Percentiles rank a stretch among this genome's conserved stretches.
Evolutionary conservation across 2,113 vertebrate species (phyloP).

Genomic region (Rhinoptilus africanus): DNA sequence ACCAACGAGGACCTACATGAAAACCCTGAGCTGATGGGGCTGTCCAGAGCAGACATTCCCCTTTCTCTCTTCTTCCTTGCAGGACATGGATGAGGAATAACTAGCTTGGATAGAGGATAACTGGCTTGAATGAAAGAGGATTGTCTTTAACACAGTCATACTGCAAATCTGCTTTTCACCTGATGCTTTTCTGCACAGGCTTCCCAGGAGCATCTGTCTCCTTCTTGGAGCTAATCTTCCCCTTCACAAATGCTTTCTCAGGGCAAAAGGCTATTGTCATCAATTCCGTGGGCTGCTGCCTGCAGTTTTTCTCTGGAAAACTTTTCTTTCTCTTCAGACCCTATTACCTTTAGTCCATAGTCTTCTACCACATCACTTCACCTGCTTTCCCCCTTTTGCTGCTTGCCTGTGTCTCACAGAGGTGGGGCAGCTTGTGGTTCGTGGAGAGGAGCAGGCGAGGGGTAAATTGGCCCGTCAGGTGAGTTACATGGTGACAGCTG

Average conservation of each 20-base stretch:
- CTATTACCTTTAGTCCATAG: neutral
- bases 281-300: neutral
- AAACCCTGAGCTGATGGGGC: neutral
- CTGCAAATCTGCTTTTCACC: slow-evolving; percentile 7
- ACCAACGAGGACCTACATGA: neutral
- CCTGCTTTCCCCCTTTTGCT: neutral
- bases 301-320: neutral
- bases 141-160: neutral
- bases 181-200: neutral
- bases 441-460: neutral
- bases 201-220: neutral
- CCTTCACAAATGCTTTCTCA: neutral
- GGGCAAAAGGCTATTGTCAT: neutral
- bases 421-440: neutral
- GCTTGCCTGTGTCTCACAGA: neutral
- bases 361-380: neutral
- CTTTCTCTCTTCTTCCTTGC: neutral
- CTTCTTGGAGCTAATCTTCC: neutral
- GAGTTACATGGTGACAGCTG: neutral
- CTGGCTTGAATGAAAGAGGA: neutral
- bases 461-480: neutral
- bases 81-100: neutral
- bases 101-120: neutral
- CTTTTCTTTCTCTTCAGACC: neutral
- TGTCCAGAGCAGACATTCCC: neutral